These are phyloP conservation scores for Mallotus villosus DNA, from an alignment of 2,797 vertebrate species.

Conservation along the genomic window DNA sequence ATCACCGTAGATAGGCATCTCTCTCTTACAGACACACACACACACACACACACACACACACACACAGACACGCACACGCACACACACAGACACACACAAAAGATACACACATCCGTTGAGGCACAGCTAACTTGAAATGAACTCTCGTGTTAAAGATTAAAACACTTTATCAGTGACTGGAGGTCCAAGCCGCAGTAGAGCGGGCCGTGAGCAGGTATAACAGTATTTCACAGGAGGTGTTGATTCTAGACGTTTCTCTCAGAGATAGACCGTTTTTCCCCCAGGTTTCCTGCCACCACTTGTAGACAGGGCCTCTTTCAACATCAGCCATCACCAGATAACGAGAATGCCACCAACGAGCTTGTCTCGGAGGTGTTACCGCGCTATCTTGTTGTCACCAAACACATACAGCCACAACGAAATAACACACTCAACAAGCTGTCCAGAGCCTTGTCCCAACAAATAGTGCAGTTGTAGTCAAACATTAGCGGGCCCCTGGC, in stretches of 20 bases:
- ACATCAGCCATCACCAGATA: conserved; percentile 54
- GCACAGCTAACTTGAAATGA: too few relatives aligned
- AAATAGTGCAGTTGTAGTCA: conserved; percentile 23
- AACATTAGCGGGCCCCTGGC: conserved; percentile 16
- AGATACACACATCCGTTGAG: conserved; percentile 49
- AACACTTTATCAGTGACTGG: conserved; percentile 42
- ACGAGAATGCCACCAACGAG: conserved; percentile 53
- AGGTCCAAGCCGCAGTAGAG: conserved; percentile 5
- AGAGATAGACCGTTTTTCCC: too few relatives aligned
- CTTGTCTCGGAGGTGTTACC: conserved; percentile 41
- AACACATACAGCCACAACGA: conserved; percentile 44
- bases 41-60: conserved; percentile 1
- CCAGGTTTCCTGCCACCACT: neutral
- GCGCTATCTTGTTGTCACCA: conserved; percentile 52
- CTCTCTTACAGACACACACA: neutral
- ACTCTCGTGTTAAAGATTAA: conserved; percentile 26
- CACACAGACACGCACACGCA: neutral
- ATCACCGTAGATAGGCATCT: conserved; percentile 13
- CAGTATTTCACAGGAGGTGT: too few relatives aligned
- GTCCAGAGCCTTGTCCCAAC: conserved; percentile 38
- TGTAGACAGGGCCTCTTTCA: conserved; percentile 50
- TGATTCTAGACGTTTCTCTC: too few relatives aligned
- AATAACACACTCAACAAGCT: conserved; percentile 40
- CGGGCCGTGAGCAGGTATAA: too few relatives aligned
- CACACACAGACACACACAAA: neutral